Evolutionary conservation across 2,888 invertebrate genomes (phyloP), one percentile per base, ranked within the genome.

Genomic region (Xiphydria camelus): DNA sequence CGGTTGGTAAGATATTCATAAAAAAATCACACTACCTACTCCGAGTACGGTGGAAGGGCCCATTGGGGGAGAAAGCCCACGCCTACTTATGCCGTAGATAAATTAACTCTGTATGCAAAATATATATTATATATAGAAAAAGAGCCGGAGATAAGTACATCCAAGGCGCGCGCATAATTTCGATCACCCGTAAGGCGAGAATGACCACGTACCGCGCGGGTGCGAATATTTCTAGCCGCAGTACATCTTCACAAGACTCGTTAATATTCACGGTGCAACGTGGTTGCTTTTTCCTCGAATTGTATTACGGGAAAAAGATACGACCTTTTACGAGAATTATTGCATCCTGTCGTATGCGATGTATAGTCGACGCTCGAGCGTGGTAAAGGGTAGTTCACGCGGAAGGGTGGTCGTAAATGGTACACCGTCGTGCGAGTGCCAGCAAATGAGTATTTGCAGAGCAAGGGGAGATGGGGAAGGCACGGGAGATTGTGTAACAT

Each of bases 261-360:
- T 70, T 71, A 70, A 70, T 70, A 71, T 71, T 71, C 71, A 65
- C 63, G 51, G 58, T 53, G 60, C 60, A 62, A 63, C 61, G 59
- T 57, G 54, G 62, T 55, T 66, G 63, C 66, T 71, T 71, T 71
- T 71, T 71, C 68, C 65, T 60, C 55, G 61, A 56, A 60, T 62
- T 64, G 62, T 64, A 63, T 62, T 61, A 60, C 61, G 55, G 48
- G 63, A 66, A 69, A 68, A 66, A 70, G 69, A 71, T 69, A 68
- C 66, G 65, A 60, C 55, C 53, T 44, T 64, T 57, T 57, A 45
- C 45, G 62, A 61, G 66, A 67, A 68, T 67, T 67, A 67, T 65
- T 59, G 66, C 63, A 61, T 64, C 59, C 56, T 57, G 47, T 49
- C 12, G 32, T 20, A 40, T 41, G 45, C 34, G 47, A 29, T 4